These are phyloP conservation scores for Gymnogyps californianus DNA, from an alignment of 2,113 vertebrate species.

Conservation along the genomic window DNA sequence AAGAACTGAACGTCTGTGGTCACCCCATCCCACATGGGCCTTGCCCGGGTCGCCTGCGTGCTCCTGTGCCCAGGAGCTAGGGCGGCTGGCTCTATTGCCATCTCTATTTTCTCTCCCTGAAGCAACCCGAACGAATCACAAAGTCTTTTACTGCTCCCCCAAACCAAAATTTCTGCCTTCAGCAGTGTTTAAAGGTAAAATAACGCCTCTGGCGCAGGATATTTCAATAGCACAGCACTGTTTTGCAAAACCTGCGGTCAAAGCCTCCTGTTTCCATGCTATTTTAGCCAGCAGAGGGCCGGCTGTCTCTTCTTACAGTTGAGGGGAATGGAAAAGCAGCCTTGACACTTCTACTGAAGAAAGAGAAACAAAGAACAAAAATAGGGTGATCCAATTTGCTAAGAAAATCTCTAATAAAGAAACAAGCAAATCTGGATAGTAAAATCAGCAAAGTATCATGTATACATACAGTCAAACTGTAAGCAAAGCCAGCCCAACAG, in stretches of 20 bases:
- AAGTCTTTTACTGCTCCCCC: no score
- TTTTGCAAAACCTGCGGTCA: not conserved
- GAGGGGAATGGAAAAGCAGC: not conserved
- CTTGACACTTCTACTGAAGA: no score
- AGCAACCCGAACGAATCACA: fast-evolving
- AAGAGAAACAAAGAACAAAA: not conserved
- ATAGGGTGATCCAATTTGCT: not conserved
- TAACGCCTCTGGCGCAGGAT: fast-evolving
- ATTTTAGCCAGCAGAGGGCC: constrained; percentile 24
- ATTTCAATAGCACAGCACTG: fast-evolving
- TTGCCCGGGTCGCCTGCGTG: fast-evolving
- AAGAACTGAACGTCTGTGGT: fast-evolving
- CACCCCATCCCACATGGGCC: fast-evolving
- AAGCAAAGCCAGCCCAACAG: not conserved
- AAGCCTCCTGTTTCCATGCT: fast-evolving
- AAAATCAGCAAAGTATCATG: fast-evolving
- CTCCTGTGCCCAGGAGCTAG: not conserved
- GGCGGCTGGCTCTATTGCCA: fast-evolving
- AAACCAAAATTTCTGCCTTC: fast-evolving
- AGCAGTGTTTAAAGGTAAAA: not conserved
- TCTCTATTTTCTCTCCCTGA: fast-evolving
- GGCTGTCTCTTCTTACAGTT: not conserved
- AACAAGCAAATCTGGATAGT: not conserved
- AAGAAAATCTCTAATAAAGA: not conserved
- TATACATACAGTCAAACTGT: fast-evolving